Percentiles rank a stretch among this genome's conserved stretches.
Conservation (phyloP, 2,888 invertebrate species). For the Sphecodes monilicornis region DNA sequence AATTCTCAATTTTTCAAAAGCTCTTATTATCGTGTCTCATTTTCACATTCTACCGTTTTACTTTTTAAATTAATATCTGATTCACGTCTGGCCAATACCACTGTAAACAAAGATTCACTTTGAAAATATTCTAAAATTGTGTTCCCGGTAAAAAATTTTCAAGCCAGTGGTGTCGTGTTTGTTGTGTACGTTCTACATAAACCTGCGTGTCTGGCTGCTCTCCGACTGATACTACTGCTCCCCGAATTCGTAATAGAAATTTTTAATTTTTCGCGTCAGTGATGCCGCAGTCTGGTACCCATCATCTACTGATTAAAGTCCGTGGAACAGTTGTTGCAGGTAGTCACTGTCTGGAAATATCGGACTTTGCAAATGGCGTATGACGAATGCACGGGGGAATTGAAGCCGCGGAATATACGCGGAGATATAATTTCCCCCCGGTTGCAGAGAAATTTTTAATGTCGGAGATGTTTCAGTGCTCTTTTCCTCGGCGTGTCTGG, state of each 20-base stretch:
- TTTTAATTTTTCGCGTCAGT: neutral
- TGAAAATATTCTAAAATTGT: neutral
- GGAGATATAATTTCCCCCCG: neutral
- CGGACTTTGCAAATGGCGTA: neutral
- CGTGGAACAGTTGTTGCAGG: neutral
- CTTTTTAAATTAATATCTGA: neutral
- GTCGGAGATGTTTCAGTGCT: neutral
- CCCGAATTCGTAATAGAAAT: neutral
- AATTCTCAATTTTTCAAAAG: neutral
- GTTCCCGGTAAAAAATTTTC: neutral
- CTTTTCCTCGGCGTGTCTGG: neutral
- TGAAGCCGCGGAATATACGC: neutral
- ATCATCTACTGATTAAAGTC: neutral
- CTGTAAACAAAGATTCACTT: neutral
- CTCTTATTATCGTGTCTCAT: too few relatives aligned
- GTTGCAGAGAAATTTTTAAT: slow-evolving; percentile 3
- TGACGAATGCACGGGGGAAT: neutral
- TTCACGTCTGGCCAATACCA: neutral
- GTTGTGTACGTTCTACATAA: neutral
- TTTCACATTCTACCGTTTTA: too few relatives aligned
- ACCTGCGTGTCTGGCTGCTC: neutral
- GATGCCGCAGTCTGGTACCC: neutral
- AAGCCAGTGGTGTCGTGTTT: neutral
- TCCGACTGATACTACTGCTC: neutral
- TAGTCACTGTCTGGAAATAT: neutral